Evolutionary conservation across 2,113 vertebrate species (phyloP).

Genomic region (Catharus fuscescens): DNA sequence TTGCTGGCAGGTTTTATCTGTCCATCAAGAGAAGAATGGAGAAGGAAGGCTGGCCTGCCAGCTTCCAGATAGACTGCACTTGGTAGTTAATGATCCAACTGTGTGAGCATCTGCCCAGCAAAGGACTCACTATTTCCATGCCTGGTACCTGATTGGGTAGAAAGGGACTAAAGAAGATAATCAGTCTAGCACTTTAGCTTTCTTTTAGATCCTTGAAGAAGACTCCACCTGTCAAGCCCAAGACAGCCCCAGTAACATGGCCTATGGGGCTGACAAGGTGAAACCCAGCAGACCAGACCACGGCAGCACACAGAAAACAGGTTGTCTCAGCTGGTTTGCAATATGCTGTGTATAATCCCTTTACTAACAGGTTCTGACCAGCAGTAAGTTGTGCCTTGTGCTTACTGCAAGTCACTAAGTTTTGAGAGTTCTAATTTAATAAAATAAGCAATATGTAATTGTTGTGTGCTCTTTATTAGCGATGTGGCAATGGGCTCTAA

Average conservation of each 20-base stretch:
- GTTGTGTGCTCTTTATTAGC: background rate
- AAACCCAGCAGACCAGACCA: background rate
- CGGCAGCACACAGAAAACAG: background rate
- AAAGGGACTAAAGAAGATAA: background rate
- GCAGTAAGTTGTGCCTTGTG: background rate
- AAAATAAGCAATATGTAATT: background rate
- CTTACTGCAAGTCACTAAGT: background rate
- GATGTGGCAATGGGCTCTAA: rapidly evolving
- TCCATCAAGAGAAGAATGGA: background rate
- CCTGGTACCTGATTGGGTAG: background rate
- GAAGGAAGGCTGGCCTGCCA: background rate
- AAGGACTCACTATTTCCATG: background rate
- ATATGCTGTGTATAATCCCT: background rate
- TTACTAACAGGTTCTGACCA: background rate
- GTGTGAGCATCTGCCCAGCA: background rate
- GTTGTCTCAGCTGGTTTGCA: background rate
- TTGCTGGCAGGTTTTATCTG: background rate
- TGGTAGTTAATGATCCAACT: background rate
- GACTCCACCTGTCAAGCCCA: background rate
- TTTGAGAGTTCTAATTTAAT: slow-evolving; percentile 12
- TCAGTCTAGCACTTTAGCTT: background rate
- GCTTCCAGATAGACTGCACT: background rate
- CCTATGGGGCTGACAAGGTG: background rate
- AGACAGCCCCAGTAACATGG: background rate
- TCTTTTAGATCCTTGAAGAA: background rate